phyloP scores from a whole-genome alignment of 2,797 vertebrate species.

The Rhabdophis nuchalis region DNA sequence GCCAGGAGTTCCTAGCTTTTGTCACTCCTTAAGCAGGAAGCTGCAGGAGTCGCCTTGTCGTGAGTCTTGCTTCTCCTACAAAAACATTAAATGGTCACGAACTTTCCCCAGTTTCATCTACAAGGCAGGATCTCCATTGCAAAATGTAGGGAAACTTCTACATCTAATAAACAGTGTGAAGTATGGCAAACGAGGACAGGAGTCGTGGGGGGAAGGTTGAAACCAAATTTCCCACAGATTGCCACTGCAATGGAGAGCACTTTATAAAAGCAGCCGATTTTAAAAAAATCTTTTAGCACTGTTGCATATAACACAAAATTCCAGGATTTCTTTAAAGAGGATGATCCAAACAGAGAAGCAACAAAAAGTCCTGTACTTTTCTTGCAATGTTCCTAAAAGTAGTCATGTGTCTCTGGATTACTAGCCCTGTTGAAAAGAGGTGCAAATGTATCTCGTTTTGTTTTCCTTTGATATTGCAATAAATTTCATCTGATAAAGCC shows the following conservation, averaged over 20 bases:
- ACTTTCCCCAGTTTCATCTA: slow-evolving; percentile 60
- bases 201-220: neutral
- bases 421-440: slow-evolving; percentile 43
- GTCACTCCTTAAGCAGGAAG: slow-evolving; percentile 87
- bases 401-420: slow-evolving; percentile 44
- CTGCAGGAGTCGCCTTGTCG: slow-evolving; percentile 85
- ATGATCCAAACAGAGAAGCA: slow-evolving; percentile 37
- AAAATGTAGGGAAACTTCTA: neutral
- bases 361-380: slow-evolving; percentile 42
- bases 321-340: slow-evolving; percentile 24
- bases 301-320: neutral
- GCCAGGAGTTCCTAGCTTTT: slow-evolving; percentile 71
- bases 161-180: slow-evolving; percentile 28
- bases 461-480: neutral
- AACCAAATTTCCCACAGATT: slow-evolving; percentile 7
- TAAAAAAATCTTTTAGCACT: neutral
- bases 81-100: slow-evolving; percentile 68
- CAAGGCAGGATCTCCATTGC: slow-evolving; percentile 34
- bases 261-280: neutral
- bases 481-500: neutral
- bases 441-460: neutral
- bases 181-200: neutral
- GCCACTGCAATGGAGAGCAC: neutral
- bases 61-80: slow-evolving; percentile 72
- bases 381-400: slow-evolving; percentile 29